Percentiles rank a stretch among this genome's conserved stretches.
Conservation (phyloP, 2,797 vertebrate species). For the Melanitta fusca region DNA sequence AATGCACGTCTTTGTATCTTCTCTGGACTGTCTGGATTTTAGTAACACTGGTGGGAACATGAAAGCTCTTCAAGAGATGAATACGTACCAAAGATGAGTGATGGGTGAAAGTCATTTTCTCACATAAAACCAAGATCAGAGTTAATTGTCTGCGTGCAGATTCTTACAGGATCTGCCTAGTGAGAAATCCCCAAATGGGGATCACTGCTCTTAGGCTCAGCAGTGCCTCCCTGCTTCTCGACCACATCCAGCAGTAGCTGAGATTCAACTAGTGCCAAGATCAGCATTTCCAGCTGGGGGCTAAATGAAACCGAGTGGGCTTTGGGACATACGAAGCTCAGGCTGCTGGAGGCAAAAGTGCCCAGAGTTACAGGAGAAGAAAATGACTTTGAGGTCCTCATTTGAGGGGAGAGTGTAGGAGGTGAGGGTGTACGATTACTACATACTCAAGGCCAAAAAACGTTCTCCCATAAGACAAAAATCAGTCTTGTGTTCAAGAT, state of each 20-base stretch:
- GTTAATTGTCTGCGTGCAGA: neutral
- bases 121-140: conserved; percentile 36
- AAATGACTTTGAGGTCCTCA: accelerated
- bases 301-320: neutral
- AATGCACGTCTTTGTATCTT: neutral
- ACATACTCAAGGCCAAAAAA: neutral
- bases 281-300: conserved; percentile 6
- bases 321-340: neutral
- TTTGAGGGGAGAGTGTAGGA: neutral
- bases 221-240: neutral
- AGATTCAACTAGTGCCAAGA: neutral
- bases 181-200: neutral
- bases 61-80: neutral
- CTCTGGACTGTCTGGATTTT: neutral
- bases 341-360: accelerated
- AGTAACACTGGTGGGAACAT: neutral
- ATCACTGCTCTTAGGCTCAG: neutral
- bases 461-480: neutral
- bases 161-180: neutral
- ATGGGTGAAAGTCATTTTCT: neutral
- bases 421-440: neutral
- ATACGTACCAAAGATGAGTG: neutral
- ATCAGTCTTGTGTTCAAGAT: neutral
- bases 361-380: neutral
- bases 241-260: neutral